phyloP scores from a whole-genome alignment of 1,140 invertebrate species.

The Eriosoma lanigerum region DNA sequence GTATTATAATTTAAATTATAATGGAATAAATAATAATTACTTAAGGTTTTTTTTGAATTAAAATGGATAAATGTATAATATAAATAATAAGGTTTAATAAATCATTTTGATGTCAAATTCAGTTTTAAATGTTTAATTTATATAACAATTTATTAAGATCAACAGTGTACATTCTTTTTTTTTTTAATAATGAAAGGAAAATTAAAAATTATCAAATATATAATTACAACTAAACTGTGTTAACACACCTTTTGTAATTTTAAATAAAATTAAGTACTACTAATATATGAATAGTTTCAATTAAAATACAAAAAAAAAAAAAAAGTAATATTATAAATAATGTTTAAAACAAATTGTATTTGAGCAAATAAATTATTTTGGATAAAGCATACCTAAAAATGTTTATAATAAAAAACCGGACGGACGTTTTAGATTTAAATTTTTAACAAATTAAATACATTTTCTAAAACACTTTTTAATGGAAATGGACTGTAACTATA shows the following conservation, averaged over 20 bases:
- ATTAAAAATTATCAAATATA: constrained; percentile 3
- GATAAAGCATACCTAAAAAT: constrained; percentile 43
- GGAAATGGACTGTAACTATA: not conserved
- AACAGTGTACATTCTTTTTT: constrained; percentile 1
- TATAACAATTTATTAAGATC: constrained; percentile 36
- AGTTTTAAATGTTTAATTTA: constrained; percentile 18
- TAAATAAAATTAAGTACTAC: constrained; percentile 27
- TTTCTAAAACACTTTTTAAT: not conserved
- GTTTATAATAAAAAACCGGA: constrained; percentile 5
- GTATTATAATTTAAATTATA: not conserved
- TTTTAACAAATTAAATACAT: constrained; percentile 24
- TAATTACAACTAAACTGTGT: not conserved
- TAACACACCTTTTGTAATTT: not conserved
- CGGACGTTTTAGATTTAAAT: constrained; percentile 33
- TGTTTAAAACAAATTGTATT: constrained; percentile 42
- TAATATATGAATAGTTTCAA: constrained; percentile 17
- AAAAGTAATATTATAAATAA: constrained; percentile 40
- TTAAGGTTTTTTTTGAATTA: not conserved
- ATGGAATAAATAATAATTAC: too few relatives aligned
- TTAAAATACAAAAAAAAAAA: constrained; percentile 19
- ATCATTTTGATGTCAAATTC: constrained; percentile 33
- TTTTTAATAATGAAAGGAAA: not conserved
- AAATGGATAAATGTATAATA: not conserved
- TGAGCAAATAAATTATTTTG: constrained; percentile 48
- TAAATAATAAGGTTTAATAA: constrained; percentile 32